Conservation (phyloP, 2,113 vertebrate species). For the Ellobius talpinus region DNA sequence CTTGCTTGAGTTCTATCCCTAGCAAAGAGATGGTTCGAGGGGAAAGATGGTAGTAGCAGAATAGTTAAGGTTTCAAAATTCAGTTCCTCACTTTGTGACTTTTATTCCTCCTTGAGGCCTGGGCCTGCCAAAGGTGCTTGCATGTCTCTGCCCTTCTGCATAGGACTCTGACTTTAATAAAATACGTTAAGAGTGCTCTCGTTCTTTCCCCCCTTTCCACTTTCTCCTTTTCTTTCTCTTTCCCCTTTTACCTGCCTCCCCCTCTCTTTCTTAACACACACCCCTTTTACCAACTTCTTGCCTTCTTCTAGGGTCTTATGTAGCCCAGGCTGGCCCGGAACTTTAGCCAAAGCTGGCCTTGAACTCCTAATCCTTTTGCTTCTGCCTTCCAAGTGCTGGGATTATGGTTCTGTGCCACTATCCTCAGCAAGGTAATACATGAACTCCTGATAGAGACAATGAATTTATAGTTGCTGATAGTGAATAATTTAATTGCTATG, state of each 20-base stretch:
- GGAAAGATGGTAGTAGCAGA: neutral
- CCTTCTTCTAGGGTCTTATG: neutral
- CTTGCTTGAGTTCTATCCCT: neutral
- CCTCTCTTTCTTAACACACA: neutral
- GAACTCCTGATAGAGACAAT: slow-evolving; percentile 28
- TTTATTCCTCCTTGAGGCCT: neutral
- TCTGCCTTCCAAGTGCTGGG: neutral
- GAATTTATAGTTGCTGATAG: neutral
- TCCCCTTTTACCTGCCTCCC: neutral
- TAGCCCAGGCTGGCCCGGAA: neutral
- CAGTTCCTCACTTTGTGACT: neutral
- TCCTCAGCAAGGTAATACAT: neutral
- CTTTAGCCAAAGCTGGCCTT: neutral
- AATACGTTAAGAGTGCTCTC: neutral
- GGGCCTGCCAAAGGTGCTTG: neutral
- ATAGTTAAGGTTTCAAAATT: slow-evolving; percentile 47
- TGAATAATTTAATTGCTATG: slow-evolving; percentile 36
- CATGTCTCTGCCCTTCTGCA: neutral
- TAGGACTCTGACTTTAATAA: neutral
- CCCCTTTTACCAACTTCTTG: neutral
- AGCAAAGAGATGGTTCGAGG: neutral
- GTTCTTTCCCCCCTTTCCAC: neutral
- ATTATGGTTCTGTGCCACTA: neutral
- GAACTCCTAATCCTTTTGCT: neutral
- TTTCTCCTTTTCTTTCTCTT: neutral